phyloP scores from a whole-genome alignment of 2,797 vertebrate genomes.

The Coracias cyanogaster region DNA sequence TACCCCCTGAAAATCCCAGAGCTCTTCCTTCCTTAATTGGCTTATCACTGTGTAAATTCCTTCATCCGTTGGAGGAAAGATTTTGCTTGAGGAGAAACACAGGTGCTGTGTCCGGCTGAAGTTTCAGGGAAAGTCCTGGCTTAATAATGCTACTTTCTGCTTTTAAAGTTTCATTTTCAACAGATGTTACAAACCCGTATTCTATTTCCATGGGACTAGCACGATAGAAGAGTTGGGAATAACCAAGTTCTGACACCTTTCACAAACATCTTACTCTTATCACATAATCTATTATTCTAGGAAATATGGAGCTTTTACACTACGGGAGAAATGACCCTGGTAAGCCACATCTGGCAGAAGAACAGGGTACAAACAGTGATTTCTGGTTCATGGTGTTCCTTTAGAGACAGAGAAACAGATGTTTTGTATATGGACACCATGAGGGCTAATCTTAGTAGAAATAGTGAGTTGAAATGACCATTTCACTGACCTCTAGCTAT shows the following conservation, averaged over 20 bases:
- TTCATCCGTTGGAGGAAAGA: neutral
- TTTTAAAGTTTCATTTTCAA: neutral
- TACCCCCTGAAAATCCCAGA: neutral
- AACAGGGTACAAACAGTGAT: neutral
- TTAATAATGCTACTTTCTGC: neutral
- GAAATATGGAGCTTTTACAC: neutral
- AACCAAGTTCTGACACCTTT: neutral
- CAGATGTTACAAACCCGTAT: neutral
- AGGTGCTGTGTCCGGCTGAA: neutral
- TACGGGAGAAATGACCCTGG: neutral
- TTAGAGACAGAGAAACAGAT: neutral
- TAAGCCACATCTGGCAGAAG: neutral
- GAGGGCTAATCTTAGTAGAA: neutral
- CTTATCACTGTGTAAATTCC: neutral
- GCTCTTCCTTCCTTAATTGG: constrained; percentile 2
- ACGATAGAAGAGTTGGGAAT: neutral
- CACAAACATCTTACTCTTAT: neutral
- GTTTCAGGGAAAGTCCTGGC: neutral
- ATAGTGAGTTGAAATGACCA: neutral
- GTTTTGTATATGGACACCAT: neutral
- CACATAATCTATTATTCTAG: neutral
- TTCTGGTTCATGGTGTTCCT: neutral
- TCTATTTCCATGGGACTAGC: neutral
- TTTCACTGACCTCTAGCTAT: neutral
- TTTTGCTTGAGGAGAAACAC: neutral